Base-by-base conservation (phyloP, 1,140 invertebrate genomes). In the Sycophaga agraensis region DNA sequence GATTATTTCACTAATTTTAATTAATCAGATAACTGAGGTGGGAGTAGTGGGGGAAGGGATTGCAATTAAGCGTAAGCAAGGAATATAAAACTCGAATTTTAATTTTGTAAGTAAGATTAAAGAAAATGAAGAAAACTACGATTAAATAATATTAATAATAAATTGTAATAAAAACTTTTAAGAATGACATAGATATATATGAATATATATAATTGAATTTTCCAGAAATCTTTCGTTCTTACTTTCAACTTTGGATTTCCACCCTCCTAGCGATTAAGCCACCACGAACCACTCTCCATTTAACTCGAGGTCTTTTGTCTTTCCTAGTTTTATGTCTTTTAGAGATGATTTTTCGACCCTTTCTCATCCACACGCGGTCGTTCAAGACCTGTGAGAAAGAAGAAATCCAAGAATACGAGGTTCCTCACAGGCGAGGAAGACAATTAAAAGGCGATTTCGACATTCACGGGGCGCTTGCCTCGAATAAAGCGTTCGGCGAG, bases 401-500 rank as follows among this genome's bases (percentile, higher is more conserved):
- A 56, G 34, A 55, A 53, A 37, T 50, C 14, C 2, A 17, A 54
- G 42, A 48, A 61, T 46, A 55, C 22, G 37, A 40, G 37, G 43
- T 12, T 21, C 1, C 40, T 48, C 28, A n/a, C 19, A 1, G 1
- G 26, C 14, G 49, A n/a, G 19, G 24, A 59, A 37, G 42, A 43
- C 50, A 43, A 64, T 64, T 59, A 54, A 59, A 64, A 59, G 56
- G n/a, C 62, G 28, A 64, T 58, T 51, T 57, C 28, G 16, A 21
- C 21, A 50, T 56, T 49, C 53, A 51, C 21, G 28, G 26, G 6
- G 19, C 6, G n/a, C 24, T 48, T 40, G 4, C 35, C 17, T 58
- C 35, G 19, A 49, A 58, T 48, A 58, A 49, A 39, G 34, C 35
- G 1, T 24, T 9, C 35, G 34, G 19, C 24, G 17, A 26, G 12